phyloP scores from a whole-genome alignment of 2,797 vertebrate species.

The Botia kubotai region DNA sequence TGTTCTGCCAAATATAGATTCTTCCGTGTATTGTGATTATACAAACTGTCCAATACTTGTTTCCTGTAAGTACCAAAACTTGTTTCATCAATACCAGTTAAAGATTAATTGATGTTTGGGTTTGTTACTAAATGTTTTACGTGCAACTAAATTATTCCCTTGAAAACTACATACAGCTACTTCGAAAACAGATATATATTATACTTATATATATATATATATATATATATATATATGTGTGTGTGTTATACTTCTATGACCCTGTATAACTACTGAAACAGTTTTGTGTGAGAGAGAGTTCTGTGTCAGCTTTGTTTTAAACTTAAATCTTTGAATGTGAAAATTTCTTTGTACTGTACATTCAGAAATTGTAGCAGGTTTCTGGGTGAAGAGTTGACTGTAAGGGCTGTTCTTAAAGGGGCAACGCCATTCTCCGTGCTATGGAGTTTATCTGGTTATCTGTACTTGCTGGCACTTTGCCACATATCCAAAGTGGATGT shows the following conservation, averaged over 20 bases:
- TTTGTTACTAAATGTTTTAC: too few relatives aligned
- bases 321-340: too few relatives aligned
- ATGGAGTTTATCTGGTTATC: conserved; percentile 62
- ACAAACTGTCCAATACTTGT: neutral
- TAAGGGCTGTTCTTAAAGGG: conserved; percentile 53
- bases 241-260: too few relatives aligned
- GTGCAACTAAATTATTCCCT: too few relatives aligned
- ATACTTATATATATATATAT: too few relatives aligned
- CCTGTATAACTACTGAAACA: too few relatives aligned
- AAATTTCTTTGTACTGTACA: conserved; percentile 8
- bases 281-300: neutral
- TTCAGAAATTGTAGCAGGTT: conserved; percentile 58
- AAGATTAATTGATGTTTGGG: neutral
- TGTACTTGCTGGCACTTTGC: conserved; percentile 64
- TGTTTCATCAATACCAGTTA: neutral
- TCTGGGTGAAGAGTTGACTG: conserved; percentile 55
- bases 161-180: neutral
- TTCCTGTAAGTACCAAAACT: neutral
- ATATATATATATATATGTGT: too few relatives aligned
- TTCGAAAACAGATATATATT: too few relatives aligned
- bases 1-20: too few relatives aligned
- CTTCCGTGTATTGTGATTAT: too few relatives aligned
- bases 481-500: conserved; percentile 62
- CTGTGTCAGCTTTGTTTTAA: neutral
- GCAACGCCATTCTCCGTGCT: conserved; percentile 62